A percentile compares a stretch with the other conserved stretches of the same genome.
These are phyloP conservation scores for Eulithis prunata DNA, from an alignment of 2,888 invertebrate species.

Conservation along the genomic window DNA sequence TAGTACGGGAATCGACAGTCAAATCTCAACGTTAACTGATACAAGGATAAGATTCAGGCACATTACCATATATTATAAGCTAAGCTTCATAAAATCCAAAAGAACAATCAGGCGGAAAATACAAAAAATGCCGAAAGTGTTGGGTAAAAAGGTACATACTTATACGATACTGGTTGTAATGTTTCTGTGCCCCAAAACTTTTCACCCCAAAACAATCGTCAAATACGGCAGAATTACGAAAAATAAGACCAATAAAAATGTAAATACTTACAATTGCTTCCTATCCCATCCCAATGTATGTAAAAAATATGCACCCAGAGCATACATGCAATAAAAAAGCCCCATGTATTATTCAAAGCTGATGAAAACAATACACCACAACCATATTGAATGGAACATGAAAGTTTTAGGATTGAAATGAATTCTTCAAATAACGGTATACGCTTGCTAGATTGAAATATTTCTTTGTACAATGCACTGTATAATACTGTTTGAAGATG, in stretches of 20 bases:
- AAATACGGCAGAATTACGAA: constrained; percentile 45
- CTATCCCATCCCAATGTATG: constrained; percentile 59
- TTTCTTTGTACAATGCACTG: background rate
- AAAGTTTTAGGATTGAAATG: constrained; percentile 47
- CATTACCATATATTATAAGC: no score
- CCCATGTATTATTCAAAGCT: constrained; percentile 75
- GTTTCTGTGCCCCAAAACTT: constrained; percentile 22
- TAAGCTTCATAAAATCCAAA: no score
- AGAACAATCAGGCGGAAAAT: no score
- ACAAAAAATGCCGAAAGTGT: no score
- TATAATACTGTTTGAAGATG: background rate
- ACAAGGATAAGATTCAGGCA: no score
- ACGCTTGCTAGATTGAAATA: constrained; percentile 10
- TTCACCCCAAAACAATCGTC: constrained; percentile 33
- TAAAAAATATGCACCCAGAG: constrained; percentile 75
- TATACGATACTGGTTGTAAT: background rate
- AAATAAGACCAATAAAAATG: constrained; percentile 66
- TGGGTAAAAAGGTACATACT: no score
- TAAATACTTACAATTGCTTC: constrained; percentile 62
- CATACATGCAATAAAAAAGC: constrained; percentile 72
- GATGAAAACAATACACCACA: constrained; percentile 71
- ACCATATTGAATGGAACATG: constrained; percentile 61
- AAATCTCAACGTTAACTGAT: no score
- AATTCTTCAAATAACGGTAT: constrained; percentile 28
- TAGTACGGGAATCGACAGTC: no score